Evolutionary conservation across 2,888 invertebrate species (phyloP), one percentile per base, ranked within the genome.

Genomic region (Ophioninae sp.): DNA sequence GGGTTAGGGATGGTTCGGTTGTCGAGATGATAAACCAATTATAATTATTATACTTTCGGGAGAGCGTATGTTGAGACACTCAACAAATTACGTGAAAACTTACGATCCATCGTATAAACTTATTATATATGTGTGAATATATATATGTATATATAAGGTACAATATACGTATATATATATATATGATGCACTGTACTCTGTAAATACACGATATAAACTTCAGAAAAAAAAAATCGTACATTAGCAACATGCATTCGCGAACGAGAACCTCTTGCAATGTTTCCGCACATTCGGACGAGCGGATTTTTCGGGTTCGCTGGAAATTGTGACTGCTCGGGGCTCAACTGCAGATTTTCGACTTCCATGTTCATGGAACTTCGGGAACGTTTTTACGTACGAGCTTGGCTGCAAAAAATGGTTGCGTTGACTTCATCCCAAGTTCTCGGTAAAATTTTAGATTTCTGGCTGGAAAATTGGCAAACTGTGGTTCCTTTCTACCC

Each of bases 171-270:
- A 65, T 64, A 72, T 70, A 77, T 75, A 62, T 21, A 7, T n/a
- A 82, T 44, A 73, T 70, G 41, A 84, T 59, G 67, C 70, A 72
- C 64, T 84, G 78, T 75, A 85, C 76, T 81, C 73, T 85, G 83
- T 83, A 85, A 83, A 81, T 83, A 85, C 79, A 81, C 79, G 62
- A 81, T 83, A 83, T 81, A 78, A 79, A 78, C 64, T 61, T 81
- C 21, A 65, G 70, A 57, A 79, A 62, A 20, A 77, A 77, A 50
- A 50, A 50, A 30, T 30, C 30, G 30, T 30, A 30, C 50, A 50
- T 17, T 17, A 50, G 50, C 6, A 13, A 50, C 77, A 59, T 61
- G 61, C 39, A 56, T 62, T 21, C 69, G 41, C 56, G 17, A 76
- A 77, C 73, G 69, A 74, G 73, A 74, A 81, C 23, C 79, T 83